phyloP scores from a whole-genome alignment of 2,113 vertebrate genomes.

The Rhodinocichla rosea region DNA sequence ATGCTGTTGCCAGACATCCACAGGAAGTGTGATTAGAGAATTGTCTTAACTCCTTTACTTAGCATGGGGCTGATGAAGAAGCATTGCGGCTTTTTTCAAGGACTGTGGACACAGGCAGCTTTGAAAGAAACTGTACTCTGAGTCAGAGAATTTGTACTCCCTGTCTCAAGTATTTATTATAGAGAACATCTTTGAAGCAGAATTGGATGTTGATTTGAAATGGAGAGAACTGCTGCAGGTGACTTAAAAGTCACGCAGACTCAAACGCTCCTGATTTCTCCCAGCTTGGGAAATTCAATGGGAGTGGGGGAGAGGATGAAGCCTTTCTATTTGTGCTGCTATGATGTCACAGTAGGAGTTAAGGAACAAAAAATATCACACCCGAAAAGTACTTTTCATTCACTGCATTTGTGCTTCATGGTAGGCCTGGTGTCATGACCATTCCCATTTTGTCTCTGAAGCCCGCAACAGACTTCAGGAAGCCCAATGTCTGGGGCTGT shows the following conservation, averaged over 20 bases:
- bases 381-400: not conserved
- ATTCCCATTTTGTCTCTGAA: not conserved
- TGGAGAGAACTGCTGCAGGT: not conserved
- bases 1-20: not conserved
- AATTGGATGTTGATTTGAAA: not conserved
- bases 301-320: not conserved
- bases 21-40: not conserved
- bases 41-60: not conserved
- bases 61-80: not conserved
- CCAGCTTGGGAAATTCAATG: not conserved
- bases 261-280: not conserved
- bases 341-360: not conserved
- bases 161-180: not conserved
- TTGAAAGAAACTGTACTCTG: not conserved
- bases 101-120: not conserved
- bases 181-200: not conserved
- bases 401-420: not conserved
- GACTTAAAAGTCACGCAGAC: not conserved
- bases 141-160: not conserved
- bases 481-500: not conserved
- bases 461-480: not conserved
- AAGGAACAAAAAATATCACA: not conserved
- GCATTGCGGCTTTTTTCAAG: not conserved
- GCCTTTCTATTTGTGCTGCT: not conserved
- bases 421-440: not conserved